Percentiles rank a stretch among this genome's conserved stretches.
These are phyloP conservation scores for Eudemis profundana DNA, from an alignment of 2,888 invertebrate species.

Conservation along the genomic window DNA sequence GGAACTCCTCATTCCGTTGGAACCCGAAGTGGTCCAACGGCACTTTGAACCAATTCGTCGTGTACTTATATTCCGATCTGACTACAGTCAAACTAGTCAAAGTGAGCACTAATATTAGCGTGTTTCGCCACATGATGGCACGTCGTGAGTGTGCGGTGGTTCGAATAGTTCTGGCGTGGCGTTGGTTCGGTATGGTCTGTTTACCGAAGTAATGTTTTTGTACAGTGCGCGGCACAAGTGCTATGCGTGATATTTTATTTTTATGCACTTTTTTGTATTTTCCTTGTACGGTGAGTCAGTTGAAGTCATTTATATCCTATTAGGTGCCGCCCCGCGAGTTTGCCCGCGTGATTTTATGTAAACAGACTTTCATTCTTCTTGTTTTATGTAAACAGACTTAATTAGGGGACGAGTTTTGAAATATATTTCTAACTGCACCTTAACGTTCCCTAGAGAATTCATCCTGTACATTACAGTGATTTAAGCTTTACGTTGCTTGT, in stretches of 20 bases:
- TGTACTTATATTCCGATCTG: constrained; percentile 67
- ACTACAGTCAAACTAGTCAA: constrained; percentile 52
- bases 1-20: constrained; percentile 89
- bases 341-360: no score
- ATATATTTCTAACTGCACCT: no score
- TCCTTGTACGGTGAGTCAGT: no score
- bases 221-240: constrained; percentile 58
- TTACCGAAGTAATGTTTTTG: constrained; percentile 57
- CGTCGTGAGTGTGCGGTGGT: background rate
- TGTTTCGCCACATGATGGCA: constrained; percentile 26
- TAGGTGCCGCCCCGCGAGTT: no score
- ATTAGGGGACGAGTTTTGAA: no score
- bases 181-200: constrained; percentile 46
- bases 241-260: no score
- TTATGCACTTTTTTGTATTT: constrained; percentile 31
- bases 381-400: no score
- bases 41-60: constrained; percentile 82
- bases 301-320: no score
- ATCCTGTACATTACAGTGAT: no score
- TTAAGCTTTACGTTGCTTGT: no score
- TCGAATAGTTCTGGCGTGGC: constrained; percentile 26
- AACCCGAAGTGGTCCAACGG: constrained; percentile 96
- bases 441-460: no score
- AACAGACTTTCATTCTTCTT: no score
- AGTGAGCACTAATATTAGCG: constrained; percentile 48